Evolutionary conservation across 2,888 invertebrate genomes (phyloP).

Genomic region (Cryptocheilus praepositus): DNA sequence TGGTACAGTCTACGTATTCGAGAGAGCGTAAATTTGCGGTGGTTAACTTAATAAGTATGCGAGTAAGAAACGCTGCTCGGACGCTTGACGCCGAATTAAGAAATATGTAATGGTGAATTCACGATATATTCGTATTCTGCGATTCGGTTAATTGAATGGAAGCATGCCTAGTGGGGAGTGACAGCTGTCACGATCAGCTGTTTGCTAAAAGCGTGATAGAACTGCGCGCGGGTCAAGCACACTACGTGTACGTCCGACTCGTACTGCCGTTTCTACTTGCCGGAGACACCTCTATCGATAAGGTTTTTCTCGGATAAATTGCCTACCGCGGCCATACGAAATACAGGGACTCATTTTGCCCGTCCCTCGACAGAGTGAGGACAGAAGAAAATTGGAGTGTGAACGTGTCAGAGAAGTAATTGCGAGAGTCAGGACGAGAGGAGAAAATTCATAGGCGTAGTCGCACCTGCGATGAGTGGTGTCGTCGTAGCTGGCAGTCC

Average conservation of each 20-base stretch:
- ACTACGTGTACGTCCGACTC: no score
- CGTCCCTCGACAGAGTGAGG: not conserved
- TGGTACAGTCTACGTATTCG: no score
- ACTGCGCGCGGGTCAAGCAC: no score
- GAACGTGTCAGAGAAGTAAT: not conserved
- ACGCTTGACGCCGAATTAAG: not conserved
- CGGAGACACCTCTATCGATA: no score
- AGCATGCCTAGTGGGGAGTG: constrained; percentile 9
- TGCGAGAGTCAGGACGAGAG: constrained; percentile 23
- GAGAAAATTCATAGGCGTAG: constrained; percentile 17
- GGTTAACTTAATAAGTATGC: no score
- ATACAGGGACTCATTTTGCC: no score
- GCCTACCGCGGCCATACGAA: not conserved
- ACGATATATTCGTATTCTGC: no score
- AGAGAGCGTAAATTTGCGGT: no score
- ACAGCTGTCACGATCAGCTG: constrained; percentile 37
- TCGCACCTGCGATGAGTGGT: constrained; percentile 68
- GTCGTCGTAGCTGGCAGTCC: constrained; percentile 71
- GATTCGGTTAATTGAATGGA: no score
- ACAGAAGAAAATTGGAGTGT: not conserved
- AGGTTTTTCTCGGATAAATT: not conserved
- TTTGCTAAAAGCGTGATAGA: constrained; percentile 6
- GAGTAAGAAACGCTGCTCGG: not conserved
- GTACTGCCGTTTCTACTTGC: no score
- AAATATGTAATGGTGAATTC: no score